A percentile compares a stretch with the other conserved stretches of the same genome.
phyloP scores from a whole-genome alignment of 2,888 invertebrate species.

The Therioaphis trifolii region DNA sequence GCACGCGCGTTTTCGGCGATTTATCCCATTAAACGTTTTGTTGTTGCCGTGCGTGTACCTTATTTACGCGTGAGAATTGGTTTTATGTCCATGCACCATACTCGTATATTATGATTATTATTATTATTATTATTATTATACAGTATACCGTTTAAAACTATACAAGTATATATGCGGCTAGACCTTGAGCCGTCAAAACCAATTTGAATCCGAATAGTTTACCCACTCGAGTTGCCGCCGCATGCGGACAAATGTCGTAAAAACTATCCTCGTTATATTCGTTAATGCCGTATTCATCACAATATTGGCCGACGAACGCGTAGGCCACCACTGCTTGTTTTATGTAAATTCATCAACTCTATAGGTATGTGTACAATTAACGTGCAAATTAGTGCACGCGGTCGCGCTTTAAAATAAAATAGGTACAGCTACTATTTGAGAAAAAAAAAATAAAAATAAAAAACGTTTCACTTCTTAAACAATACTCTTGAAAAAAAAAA shows the following conservation, averaged over 20 bases:
- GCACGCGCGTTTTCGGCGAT: too few species aligned
- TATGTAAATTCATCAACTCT: not conserved
- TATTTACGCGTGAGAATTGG: too few species aligned
- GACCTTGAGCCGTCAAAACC: constrained; percentile 44
- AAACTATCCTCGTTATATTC: constrained; percentile 22
- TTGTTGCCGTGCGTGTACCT: too few species aligned
- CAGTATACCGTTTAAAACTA: not conserved
- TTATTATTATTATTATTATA: too few species aligned
- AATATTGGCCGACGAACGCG: not conserved
- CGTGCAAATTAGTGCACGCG: not conserved
- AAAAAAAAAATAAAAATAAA: not conserved
- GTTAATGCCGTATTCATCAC: not conserved
- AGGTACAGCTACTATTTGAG: not conserved
- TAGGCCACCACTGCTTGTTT: not conserved
- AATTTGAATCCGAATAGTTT: constrained; percentile 30
- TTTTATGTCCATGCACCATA: too few species aligned
- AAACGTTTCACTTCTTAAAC: not conserved
- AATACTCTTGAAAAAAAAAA: not conserved
- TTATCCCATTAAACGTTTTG: too few species aligned
- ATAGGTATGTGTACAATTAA: not conserved
- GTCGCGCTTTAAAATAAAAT: not conserved
- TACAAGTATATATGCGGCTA: not conserved
- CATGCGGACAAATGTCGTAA: constrained; percentile 12
- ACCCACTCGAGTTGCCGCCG: constrained; percentile 1
- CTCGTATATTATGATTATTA: too few species aligned